A percentile compares a stretch with the other conserved stretches of the same genome.
Evolutionary conservation across 2,888 invertebrate species (phyloP).

Genomic region (Ditula angustiorana): DNA sequence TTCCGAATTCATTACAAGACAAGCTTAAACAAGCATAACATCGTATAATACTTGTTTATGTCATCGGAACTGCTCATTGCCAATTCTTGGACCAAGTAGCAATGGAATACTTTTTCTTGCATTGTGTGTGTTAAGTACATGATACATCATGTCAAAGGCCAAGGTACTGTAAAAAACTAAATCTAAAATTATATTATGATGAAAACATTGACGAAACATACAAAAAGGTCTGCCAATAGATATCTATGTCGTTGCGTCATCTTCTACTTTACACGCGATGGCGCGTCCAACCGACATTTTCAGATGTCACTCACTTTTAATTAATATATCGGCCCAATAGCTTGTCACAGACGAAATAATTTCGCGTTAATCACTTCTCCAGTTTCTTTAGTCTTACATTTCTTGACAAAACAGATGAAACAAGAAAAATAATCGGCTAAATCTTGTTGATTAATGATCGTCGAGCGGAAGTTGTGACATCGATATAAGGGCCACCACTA

Average conservation of each 20-base stretch:
- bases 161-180: not conserved
- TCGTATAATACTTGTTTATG: no score
- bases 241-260: conserved; percentile 76
- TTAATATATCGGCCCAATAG: conserved; percentile 53
- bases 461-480: conserved; percentile 10
- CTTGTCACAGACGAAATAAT: conserved; percentile 50
- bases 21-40: no score
- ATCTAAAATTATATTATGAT: conserved; percentile 31
- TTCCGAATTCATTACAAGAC: no score
- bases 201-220: conserved; percentile 33
- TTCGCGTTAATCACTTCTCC: conserved; percentile 37
- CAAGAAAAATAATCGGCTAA: not conserved
- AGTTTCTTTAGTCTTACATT: conserved; percentile 2
- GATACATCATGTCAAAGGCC: not conserved
- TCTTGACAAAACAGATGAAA: conserved; percentile 7
- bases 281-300: conserved; percentile 60
- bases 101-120: no score
- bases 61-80: no score
- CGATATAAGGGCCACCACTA: conserved; percentile 47
- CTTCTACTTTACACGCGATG: conserved; percentile 52
- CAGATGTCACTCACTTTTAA: conserved; percentile 57
- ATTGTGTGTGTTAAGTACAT: not conserved
- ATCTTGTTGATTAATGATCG: conserved; percentile 23
- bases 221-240: conserved; percentile 55
- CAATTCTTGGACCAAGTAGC: no score